Conservation (phyloP, 2,888 invertebrate species). For the Caenorhabditis angaria region DNA sequence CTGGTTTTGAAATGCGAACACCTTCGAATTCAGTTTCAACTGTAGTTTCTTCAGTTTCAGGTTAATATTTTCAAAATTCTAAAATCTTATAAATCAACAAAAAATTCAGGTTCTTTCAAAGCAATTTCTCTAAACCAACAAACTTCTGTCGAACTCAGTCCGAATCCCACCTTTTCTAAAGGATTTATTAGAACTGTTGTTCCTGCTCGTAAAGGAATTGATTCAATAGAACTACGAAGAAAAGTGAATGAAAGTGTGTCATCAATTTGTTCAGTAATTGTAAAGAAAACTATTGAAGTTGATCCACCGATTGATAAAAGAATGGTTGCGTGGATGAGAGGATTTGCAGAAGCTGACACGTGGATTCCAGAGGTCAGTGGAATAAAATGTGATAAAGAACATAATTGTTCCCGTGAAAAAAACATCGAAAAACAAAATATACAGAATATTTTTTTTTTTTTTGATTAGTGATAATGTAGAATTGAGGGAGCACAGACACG, state of each 20-base stretch:
- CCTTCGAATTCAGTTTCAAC: background rate
- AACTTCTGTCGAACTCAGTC: background rate
- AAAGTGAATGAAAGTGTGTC: slow-evolving; percentile 23
- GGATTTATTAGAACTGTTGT: slow-evolving; percentile 24
- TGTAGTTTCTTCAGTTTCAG: background rate
- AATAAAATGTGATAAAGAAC: background rate
- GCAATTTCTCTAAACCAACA: background rate
- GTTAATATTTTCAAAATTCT: background rate
- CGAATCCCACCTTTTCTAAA: background rate
- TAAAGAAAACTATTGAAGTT: slow-evolving; percentile 15
- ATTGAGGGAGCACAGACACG: too few species aligned
- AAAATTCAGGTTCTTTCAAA: background rate
- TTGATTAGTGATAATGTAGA: too few species aligned
- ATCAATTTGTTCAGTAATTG: slow-evolving; percentile 22
- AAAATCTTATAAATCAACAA: too few species aligned
- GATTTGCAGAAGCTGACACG: slow-evolving; percentile 32
- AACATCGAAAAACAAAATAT: too few species aligned
- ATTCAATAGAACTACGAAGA: slow-evolving; percentile 30
- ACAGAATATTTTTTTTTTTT: too few species aligned
- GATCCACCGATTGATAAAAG: slow-evolving; percentile 31
- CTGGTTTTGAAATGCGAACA: background rate
- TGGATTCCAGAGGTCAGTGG: slow-evolving; percentile 32
- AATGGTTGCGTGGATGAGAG: slow-evolving; percentile 38
- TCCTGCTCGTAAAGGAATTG: slow-evolving; percentile 24
- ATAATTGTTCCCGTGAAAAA: background rate